Base-by-base conservation (phyloP, 2,113 vertebrate genomes). In the Protomyctophum bolini region DNA sequence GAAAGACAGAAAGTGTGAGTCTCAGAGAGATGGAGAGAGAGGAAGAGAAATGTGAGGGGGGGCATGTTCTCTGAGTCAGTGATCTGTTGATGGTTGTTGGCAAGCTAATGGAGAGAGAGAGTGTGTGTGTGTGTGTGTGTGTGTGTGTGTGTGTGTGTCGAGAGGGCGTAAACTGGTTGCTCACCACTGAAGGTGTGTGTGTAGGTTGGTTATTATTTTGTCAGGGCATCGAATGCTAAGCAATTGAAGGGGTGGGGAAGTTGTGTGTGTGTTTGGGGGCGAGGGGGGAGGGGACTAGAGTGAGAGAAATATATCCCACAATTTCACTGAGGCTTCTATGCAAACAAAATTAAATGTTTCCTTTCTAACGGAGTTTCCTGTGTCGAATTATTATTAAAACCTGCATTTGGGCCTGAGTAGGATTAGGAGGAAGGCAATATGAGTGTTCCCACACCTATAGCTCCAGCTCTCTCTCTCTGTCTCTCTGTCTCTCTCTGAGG, bases 321-420 rank as follows among this genome's bases (percentile, higher is more conserved):
- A 81, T 67, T 85, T 58, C 82, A 73, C 66, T 21, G 10, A n/a
- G 77, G 73, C 49, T 73, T 77, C 85, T 84, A 82, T 77, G 70
- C 73, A 86, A 83, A 86, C 83, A 33, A 60, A 82, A 75, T 74
- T 70, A 89, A 91, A 84, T 82, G 86, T 89, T 82, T 88, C 86
- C 87, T 89, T 91, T 91, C 89, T 89, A 91, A 92, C 87, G 2
- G 87, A 92, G 89, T 91, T 91, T 93, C 91, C 92, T 92, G 86
- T 68, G 79, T 49, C 61, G 21, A 21, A 21, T 90, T 90, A 92
- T 91, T 91, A 87, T 88, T 90, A 91, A 88, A 90, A 75, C 66
- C 80, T 7, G 65, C 77, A 72, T 21, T 77, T 14, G 52, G 63
- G 63, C 15, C 29, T 47, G 55, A 10, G n/a, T 84, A 76, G 66